phyloP scores from a whole-genome alignment of 2,888 invertebrate genomes.

The Sussaba pulchella region DNA sequence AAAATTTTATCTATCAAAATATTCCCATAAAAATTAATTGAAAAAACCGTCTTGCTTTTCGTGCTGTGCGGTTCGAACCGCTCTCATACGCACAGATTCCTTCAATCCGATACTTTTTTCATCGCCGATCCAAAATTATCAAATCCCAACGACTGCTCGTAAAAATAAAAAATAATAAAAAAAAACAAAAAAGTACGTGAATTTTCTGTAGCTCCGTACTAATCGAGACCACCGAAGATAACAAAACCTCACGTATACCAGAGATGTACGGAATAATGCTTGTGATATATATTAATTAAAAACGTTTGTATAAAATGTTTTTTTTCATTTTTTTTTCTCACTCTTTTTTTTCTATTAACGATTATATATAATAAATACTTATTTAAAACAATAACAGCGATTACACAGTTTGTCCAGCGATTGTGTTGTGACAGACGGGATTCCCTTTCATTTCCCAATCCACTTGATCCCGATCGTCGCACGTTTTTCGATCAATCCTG shows the following conservation, averaged over 20 bases:
- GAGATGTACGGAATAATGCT: slow-evolving; percentile 72
- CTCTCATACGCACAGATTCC: not conserved
- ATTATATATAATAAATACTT: slow-evolving; percentile 83
- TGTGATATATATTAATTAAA: slow-evolving; percentile 74
- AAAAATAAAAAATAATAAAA: not conserved
- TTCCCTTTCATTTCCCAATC: too few species aligned
- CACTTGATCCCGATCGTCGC: slow-evolving; percentile 1
- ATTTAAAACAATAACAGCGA: slow-evolving; percentile 79
- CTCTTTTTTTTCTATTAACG: slow-evolving; percentile 80
- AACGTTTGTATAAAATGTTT: slow-evolving; percentile 79
- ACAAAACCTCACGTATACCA: slow-evolving; percentile 30
- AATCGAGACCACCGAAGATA: slow-evolving; percentile 3
- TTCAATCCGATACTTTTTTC: not conserved
- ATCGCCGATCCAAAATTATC: not conserved
- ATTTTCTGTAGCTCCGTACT: slow-evolving; percentile 12
- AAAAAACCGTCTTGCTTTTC: not conserved
- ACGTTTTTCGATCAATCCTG: not conserved
- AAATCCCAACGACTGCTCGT: not conserved
- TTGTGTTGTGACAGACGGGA: too few species aligned
- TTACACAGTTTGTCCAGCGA: slow-evolving; percentile 66
- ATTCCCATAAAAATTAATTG: not conserved
- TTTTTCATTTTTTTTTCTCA: too few species aligned
- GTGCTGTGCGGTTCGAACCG: not conserved
- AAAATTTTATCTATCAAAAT: not conserved
- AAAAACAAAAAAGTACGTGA: slow-evolving; percentile 36